These are phyloP conservation scores for Polia nebulosa DNA, from an alignment of 2,888 invertebrate genomes.

Conservation along the genomic window DNA sequence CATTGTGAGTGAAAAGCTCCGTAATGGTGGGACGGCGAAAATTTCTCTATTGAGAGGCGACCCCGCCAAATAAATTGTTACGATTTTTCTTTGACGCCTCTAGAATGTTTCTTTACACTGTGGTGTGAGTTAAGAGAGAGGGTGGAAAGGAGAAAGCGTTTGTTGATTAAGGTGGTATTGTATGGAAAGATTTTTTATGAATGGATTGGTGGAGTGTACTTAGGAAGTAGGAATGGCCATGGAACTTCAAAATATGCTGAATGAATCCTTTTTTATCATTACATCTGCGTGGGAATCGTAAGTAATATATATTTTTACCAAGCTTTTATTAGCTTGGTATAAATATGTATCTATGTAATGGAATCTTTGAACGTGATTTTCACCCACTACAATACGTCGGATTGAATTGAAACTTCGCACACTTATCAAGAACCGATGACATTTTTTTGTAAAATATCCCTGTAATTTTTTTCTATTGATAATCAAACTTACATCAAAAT, in stretches of 20 bases:
- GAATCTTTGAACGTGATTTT: too few species aligned
- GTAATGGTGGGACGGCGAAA: slow-evolving; percentile 81
- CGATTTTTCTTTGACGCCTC: slow-evolving; percentile 89
- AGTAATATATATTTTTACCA: background rate
- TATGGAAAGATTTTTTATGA: background rate
- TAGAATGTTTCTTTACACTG: slow-evolving; percentile 78
- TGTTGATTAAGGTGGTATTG: background rate
- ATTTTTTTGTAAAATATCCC: too few species aligned
- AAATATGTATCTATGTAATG: too few species aligned
- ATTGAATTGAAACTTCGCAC: too few species aligned
- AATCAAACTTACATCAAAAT: too few species aligned
- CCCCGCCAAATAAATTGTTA: slow-evolving; percentile 86
- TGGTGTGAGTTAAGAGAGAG: slow-evolving; percentile 62
- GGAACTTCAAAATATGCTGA: background rate
- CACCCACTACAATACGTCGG: too few species aligned
- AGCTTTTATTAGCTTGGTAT: too few species aligned
- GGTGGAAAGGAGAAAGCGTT: slow-evolving; percentile 17
- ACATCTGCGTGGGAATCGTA: too few species aligned
- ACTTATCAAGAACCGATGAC: too few species aligned
- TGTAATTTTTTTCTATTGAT: too few species aligned
- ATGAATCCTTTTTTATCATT: background rate
- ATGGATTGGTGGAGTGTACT: background rate
- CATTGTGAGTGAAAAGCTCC: slow-evolving; percentile 73
- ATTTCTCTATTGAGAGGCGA: slow-evolving; percentile 80
- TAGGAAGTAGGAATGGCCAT: background rate